Evolutionary conservation across 2,888 invertebrate species (phyloP).

Genomic region (Metallyticus violacea): DNA sequence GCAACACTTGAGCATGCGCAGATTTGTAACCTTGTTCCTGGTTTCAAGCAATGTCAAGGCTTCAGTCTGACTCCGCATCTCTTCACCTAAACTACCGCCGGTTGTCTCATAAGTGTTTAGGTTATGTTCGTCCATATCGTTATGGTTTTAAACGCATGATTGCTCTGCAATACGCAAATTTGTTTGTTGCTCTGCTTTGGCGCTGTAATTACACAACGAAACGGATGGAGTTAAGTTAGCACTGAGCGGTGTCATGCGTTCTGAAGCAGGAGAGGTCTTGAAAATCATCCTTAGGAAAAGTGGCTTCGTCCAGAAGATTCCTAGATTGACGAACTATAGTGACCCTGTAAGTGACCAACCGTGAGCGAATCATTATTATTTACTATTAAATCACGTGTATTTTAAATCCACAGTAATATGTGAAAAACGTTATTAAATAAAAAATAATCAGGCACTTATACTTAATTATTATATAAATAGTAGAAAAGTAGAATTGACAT

Average conservation of each 20-base stretch:
- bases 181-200: background rate
- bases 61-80: background rate
- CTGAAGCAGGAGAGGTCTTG: background rate
- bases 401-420: too few species aligned
- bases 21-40: background rate
- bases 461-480: too few species aligned
- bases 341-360: background rate
- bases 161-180: too few species aligned
- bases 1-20: background rate
- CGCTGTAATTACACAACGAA: background rate
- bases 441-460: too few species aligned
- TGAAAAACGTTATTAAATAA: too few species aligned
- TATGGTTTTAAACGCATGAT: background rate
- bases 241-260: background rate
- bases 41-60: background rate
- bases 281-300: background rate
- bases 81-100: background rate
- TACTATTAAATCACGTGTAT: too few species aligned
- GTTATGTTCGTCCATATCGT: too few species aligned
- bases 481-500: too few species aligned
- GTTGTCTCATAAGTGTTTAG: background rate
- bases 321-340: background rate
- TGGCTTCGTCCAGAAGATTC: background rate
- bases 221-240: background rate
- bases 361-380: background rate